phyloP scores from a whole-genome alignment of 1,140 invertebrate genomes.

The Asbolus verrucosus region DNA sequence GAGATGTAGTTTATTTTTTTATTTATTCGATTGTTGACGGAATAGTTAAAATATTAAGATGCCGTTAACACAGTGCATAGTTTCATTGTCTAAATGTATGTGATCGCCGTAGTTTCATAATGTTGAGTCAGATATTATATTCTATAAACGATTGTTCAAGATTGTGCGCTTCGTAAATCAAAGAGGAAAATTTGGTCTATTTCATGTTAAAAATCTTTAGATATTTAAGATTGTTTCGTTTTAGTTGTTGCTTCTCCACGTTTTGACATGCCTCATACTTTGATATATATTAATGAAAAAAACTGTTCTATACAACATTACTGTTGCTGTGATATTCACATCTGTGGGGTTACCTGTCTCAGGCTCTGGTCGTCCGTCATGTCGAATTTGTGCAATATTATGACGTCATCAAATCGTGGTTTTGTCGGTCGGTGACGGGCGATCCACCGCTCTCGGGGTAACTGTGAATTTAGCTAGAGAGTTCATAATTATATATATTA shows the following conservation, averaged over 20 bases:
- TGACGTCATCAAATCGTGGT: conserved; percentile 3
- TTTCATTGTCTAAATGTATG: conserved; percentile 60
- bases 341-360: conserved; percentile 40
- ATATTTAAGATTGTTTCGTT: conserved; percentile 38
- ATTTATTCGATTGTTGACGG: conserved; percentile 56
- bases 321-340: conserved; percentile 59
- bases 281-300: conserved; percentile 43
- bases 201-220: conserved; percentile 38
- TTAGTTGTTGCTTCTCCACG: conserved; percentile 47
- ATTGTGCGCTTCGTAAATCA: conserved; percentile 37
- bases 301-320: conserved; percentile 53
- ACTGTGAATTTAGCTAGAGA: conserved; percentile 34
- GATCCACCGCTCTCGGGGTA: conserved; percentile 23
- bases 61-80: conserved; percentile 53
- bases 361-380: conserved; percentile 12
- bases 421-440: conserved; percentile 8
- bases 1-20: conserved; percentile 42
- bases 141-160: conserved; percentile 37
- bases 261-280: conserved; percentile 50
- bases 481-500: conserved; percentile 20
- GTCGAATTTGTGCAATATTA: conserved; percentile 25
- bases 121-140: conserved; percentile 35
- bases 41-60: conserved; percentile 54
- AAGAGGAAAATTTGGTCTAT: conserved; percentile 30
- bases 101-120: conserved; percentile 52